Evolutionary conservation across 1,140 invertebrate species (phyloP).

Genomic region (Euwallacea similis): DNA sequence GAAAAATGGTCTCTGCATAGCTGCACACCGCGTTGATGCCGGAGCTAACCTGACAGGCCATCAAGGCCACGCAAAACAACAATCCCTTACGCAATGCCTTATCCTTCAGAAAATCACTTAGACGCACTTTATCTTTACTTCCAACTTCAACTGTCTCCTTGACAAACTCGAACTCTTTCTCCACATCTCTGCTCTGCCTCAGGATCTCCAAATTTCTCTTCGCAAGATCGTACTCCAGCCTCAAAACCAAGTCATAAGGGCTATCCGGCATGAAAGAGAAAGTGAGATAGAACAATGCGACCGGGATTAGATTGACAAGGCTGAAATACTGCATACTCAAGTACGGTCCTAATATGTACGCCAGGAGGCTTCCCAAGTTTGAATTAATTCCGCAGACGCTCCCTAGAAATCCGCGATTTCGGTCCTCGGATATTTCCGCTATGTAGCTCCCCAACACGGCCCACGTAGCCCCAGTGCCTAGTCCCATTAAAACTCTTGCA

Average conservation of each 20-base stretch:
- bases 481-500: constrained; percentile 54
- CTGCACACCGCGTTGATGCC: constrained; percentile 82
- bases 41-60: constrained; percentile 72
- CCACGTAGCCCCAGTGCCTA: constrained; percentile 55
- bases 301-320: constrained; percentile 55
- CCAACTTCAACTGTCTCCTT: constrained; percentile 53
- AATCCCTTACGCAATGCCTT: constrained; percentile 65
- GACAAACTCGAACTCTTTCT: constrained; percentile 61
- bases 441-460: constrained; percentile 58
- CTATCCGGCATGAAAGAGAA: constrained; percentile 70
- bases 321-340: constrained; percentile 58
- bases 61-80: constrained; percentile 68
- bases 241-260: constrained; percentile 58
- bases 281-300: constrained; percentile 56
- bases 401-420: constrained; percentile 45
- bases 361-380: constrained; percentile 38
- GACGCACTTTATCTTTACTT: constrained; percentile 49
- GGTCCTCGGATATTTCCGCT: constrained; percentile 56
- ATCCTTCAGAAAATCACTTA: constrained; percentile 61
- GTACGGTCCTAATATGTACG: constrained; percentile 64
- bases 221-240: constrained; percentile 22
- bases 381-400: constrained; percentile 67
- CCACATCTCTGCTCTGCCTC: constrained; percentile 52
- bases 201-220: constrained; percentile 35
- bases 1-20: constrained; percentile 74